A percentile compares a stretch with the other conserved stretches of the same genome.
Conservation (phyloP, 2,797 vertebrate species). For the Alosa sapidissima region DNA sequence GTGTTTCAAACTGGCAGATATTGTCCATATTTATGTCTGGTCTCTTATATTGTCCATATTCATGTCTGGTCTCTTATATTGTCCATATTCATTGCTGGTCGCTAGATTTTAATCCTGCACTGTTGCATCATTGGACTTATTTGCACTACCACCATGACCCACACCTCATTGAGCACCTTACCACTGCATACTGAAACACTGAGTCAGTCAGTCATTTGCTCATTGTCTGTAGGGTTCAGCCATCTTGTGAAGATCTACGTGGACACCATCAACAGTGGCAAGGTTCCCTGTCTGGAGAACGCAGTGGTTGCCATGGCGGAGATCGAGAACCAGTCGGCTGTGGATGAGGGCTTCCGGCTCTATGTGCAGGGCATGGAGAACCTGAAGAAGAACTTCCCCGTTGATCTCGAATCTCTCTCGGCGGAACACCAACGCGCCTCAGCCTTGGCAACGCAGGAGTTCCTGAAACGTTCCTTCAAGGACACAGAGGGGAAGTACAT, state of each 20-base stretch:
- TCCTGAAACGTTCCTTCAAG: slow-evolving; percentile 39
- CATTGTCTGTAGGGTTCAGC: slow-evolving; percentile 54
- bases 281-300: slow-evolving; percentile 61
- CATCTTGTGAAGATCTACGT: slow-evolving; percentile 56
- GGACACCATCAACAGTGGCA: slow-evolving; percentile 55
- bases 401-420: slow-evolving; percentile 23
- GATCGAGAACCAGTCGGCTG: slow-evolving; percentile 57
- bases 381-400: slow-evolving; percentile 25
- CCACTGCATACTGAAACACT: no score
- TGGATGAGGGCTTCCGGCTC: slow-evolving; percentile 42
- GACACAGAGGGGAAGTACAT: slow-evolving; percentile 28
- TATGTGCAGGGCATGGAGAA: slow-evolving; percentile 59
- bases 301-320: slow-evolving; percentile 55
- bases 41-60: no score
- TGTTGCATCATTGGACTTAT: no score
- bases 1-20: no score
- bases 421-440: slow-evolving; percentile 30
- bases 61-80: no score
- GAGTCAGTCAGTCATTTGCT: no score
- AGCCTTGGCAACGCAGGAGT: slow-evolving; percentile 26
- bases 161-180: no score
- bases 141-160: no score
- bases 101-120: no score
- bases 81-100: no score
- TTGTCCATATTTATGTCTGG: background rate